Conservation (phyloP, 2,888 invertebrate genomes). For the Caenorhabditis sinica region DNA sequence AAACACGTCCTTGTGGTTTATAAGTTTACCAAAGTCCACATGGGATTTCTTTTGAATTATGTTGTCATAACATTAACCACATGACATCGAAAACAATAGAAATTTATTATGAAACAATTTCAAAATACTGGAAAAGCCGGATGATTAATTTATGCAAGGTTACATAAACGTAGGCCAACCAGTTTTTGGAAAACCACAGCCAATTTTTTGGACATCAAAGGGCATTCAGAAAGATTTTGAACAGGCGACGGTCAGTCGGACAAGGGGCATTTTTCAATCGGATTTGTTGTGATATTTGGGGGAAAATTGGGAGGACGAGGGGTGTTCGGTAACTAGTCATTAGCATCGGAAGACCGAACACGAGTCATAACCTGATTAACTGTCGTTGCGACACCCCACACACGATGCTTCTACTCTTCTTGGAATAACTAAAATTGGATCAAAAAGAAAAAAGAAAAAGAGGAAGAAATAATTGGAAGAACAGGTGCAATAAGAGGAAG, state of each 20-base stretch:
- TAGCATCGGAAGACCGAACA: slow-evolving; percentile 57
- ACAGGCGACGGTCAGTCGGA: slow-evolving; percentile 43
- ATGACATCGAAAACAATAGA: slow-evolving; percentile 1
- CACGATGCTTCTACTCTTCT: slow-evolving; percentile 1
- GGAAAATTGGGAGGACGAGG: neutral
- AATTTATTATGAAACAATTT: slow-evolving; percentile 10
- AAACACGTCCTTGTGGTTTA: too few relatives aligned
- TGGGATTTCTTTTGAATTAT: neutral
- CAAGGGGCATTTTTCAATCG: slow-evolving; percentile 47
- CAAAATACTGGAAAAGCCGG: neutral
- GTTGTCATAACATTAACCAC: slow-evolving; percentile 2
- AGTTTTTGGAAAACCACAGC: neutral
- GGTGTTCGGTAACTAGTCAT: slow-evolving; percentile 62
- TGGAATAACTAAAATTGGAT: slow-evolving; percentile 35
- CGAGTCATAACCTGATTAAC: slow-evolving; percentile 58
- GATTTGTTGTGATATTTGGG: slow-evolving; percentile 51
- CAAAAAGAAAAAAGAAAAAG: slow-evolving; percentile 13
- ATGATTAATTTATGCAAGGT: slow-evolving; percentile 5
- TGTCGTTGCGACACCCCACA: slow-evolving; percentile 30
- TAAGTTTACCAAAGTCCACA: neutral
- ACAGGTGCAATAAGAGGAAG: slow-evolving; percentile 53
- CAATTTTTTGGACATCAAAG: slow-evolving; percentile 14
- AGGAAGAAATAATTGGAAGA: slow-evolving; percentile 41
- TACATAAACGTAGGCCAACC: neutral
- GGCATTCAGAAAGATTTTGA: slow-evolving; percentile 2